A percentile compares a stretch with the other conserved stretches of the same genome.
Evolutionary conservation across 2,888 invertebrate genomes (phyloP).

Genomic region (Tipula vernalis): DNA sequence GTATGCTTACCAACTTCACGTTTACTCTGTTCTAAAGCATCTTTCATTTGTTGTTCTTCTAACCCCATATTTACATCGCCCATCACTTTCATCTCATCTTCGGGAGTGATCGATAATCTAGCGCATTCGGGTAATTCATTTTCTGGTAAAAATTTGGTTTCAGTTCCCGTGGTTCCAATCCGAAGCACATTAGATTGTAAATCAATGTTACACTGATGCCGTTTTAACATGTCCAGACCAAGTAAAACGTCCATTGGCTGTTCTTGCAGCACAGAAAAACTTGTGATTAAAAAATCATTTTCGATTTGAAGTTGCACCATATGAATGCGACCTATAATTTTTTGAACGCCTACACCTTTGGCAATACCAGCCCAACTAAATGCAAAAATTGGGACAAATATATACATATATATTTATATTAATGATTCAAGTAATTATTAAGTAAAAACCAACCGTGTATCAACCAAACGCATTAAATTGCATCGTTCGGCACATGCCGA

Average conservation of each 20-base stretch:
- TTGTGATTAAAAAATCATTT: slow-evolving; percentile 83
- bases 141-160: slow-evolving; percentile 69
- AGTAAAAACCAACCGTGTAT: slow-evolving; percentile 43
- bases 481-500: slow-evolving; percentile 89
- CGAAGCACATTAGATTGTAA: slow-evolving; percentile 72
- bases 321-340: slow-evolving; percentile 92
- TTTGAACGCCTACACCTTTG: slow-evolving; percentile 93
- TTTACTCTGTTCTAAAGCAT: slow-evolving; percentile 60
- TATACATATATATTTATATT: not conserved
- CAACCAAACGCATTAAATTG: slow-evolving; percentile 80
- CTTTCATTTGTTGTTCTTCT: slow-evolving; percentile 57
- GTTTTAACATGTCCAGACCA: slow-evolving; percentile 92
- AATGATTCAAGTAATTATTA: not conserved
- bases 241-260: slow-evolving; percentile 98
- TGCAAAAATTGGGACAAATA: not conserved
- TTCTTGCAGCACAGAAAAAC: slow-evolving; percentile 91
- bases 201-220: slow-evolving; percentile 94
- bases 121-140: slow-evolving; percentile 68
- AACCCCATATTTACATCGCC: slow-evolving; percentile 34
- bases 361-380: slow-evolving; percentile 86
- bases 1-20: slow-evolving; percentile 31
- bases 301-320: slow-evolving; percentile 96
- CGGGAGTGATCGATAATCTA: slow-evolving; percentile 55
- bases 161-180: slow-evolving; percentile 90
- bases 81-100: slow-evolving; percentile 41